These are phyloP conservation scores for Zapus hudsonius DNA, from an alignment of 2,113 vertebrate genomes.

Conservation along the genomic window DNA sequence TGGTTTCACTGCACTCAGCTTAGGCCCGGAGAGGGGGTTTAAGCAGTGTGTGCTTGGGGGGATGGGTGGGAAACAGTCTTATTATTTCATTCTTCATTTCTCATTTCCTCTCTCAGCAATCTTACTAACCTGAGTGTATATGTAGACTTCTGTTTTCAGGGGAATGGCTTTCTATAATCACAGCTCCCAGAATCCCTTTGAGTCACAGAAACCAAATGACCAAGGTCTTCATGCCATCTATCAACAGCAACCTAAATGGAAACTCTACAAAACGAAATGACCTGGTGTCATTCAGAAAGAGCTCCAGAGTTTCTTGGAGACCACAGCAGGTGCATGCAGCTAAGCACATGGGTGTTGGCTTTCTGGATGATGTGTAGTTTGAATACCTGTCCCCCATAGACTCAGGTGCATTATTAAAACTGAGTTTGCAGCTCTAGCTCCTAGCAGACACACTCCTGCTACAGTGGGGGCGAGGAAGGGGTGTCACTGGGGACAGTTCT, in stretches of 20 bases:
- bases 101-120: neutral
- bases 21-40: neutral
- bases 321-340: accelerated
- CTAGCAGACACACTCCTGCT: too few species aligned
- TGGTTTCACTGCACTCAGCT: neutral
- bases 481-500: too few species aligned
- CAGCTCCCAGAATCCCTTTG: constrained; percentile 28
- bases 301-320: neutral
- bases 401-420: too few species aligned
- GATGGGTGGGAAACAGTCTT: neutral
- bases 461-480: too few species aligned
- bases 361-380: too few species aligned
- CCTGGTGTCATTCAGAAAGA: neutral
- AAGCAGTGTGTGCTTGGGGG: too few species aligned
- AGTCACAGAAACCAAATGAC: constrained; percentile 64
- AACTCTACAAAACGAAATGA: constrained; percentile 15
- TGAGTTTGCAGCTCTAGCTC: too few species aligned
- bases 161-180: constrained; percentile 50
- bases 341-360: neutral
- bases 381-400: too few species aligned
- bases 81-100: neutral
- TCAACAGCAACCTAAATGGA: neutral
- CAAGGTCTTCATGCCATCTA: neutral
- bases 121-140: neutral
- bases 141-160: constrained; percentile 33